Base-by-base conservation (phyloP, 2,888 invertebrate species). In the Diaprepes abbreviatus region DNA sequence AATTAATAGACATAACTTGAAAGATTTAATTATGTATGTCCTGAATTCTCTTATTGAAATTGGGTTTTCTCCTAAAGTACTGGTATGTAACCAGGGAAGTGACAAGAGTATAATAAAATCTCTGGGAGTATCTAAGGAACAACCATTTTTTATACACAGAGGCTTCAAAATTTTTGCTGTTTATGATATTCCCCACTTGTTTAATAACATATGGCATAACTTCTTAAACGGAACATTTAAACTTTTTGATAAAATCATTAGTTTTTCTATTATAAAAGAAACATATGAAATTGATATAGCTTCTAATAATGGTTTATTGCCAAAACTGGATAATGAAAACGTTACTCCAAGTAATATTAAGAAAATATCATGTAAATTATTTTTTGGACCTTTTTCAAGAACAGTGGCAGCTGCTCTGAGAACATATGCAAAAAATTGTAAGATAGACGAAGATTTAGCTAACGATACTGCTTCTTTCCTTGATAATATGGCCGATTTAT, bases 341-440 rank as follows among this genome's bases (percentile, higher is more conserved):
- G 28, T 54, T 10, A 54, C 3, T 54, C 54, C 52, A 5, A 54
- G 28, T 35, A 3, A 14, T n/a, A 31, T 54, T 54, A 35, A 54
- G 16, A 54, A 54, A 16, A 54, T 54, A 17, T 19, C 35, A 1
- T 54, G 17, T n/a, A 16, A 1, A 2, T 16, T 54, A 16, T 17
- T 35, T 2, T 10, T 35, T 3, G 17, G 35, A 14, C 1, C 35
- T 14, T 54, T 54, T 54, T 35, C 54, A 3, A 28, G 10, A 1
- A 17, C 35, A 33, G 16, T 35, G 19, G 31, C 54, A 1, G 52
- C 52, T 4, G 52, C 52, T 28, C 28, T 52, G 7, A 54, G 28
- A 33, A 17, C 35, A 9, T 54, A 28, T n/a, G 33, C 9, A 16
- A 24, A 5, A 3, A 24, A 24, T 3, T 3, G 24, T 24, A 3